Evolutionary conservation across 2,113 vertebrate species (phyloP).

Genomic region (Sander lucioperca): DNA sequence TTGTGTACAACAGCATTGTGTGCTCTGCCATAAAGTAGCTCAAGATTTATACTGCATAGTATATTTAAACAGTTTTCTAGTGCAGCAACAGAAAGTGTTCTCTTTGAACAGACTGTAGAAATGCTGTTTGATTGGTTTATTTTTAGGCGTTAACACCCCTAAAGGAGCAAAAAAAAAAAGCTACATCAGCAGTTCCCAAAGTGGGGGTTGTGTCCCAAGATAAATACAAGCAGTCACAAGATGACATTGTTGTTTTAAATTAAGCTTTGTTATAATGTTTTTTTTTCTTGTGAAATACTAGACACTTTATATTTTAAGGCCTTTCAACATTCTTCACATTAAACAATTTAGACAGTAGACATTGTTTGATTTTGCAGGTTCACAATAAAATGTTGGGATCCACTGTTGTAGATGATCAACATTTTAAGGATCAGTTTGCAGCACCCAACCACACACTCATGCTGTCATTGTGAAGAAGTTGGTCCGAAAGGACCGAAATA

Average conservation of each 20-base stretch:
- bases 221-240: neutral
- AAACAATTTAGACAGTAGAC: neutral
- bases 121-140: neutral
- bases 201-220: no score
- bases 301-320: neutral
- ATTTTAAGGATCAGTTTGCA: slow-evolving; percentile 3
- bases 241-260: neutral
- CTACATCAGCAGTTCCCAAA: neutral
- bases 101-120: neutral
- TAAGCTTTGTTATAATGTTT: neutral
- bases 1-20: no score
- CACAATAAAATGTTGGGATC: neutral
- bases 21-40: neutral
- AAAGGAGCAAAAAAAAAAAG: neutral
- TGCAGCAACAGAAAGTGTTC: neutral
- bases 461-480: slow-evolving; percentile 7
- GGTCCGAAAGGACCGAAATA: slow-evolving; percentile 34
- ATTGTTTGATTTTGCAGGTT: neutral
- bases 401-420: neutral
- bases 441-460: neutral
- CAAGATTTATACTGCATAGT: neutral
- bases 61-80: neutral
- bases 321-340: neutral
- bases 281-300: neutral
- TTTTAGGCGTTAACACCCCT: neutral